A percentile compares a stretch with the other conserved stretches of the same genome.
Evolutionary conservation across 2,797 vertebrate genomes (phyloP).

Genomic region (Spizella passerina): DNA sequence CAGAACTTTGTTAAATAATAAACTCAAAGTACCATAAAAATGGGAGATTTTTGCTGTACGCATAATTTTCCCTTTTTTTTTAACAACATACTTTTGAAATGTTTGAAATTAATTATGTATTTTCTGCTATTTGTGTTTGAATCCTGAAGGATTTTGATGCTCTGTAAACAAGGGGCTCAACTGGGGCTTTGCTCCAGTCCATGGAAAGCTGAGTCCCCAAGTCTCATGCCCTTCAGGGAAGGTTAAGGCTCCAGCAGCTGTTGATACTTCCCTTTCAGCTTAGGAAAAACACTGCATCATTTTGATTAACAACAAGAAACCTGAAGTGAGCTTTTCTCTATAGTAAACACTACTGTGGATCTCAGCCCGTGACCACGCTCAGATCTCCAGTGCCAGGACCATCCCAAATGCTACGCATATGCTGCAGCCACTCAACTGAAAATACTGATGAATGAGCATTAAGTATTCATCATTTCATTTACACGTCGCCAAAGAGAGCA

Average conservation of each 20-base stretch:
- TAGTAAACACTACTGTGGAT: background rate
- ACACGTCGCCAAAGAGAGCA: background rate
- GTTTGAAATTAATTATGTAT: background rate
- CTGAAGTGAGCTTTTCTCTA: background rate
- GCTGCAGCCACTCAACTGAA: conserved; percentile 19
- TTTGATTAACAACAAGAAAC: background rate
- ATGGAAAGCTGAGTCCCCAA: background rate
- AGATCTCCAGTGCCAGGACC: background rate
- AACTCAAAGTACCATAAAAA: background rate
- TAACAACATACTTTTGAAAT: background rate
- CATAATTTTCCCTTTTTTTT: background rate
- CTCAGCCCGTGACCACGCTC: background rate
- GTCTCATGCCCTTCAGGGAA: background rate
- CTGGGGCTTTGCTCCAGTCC: background rate
- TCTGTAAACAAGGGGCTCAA: background rate
- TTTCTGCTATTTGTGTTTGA: background rate
- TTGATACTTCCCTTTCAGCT: background rate
- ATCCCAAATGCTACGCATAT: background rate
- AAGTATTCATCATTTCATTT: background rate
- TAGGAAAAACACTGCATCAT: background rate
- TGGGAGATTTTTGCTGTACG: background rate
- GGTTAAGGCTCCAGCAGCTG: background rate
- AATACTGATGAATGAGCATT: background rate
- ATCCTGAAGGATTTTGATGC: background rate
- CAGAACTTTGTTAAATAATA: background rate